Evolutionary conservation across 2,113 vertebrate species (phyloP), one percentile per base, ranked within the genome.

Genomic region (Sterna hirundo): DNA sequence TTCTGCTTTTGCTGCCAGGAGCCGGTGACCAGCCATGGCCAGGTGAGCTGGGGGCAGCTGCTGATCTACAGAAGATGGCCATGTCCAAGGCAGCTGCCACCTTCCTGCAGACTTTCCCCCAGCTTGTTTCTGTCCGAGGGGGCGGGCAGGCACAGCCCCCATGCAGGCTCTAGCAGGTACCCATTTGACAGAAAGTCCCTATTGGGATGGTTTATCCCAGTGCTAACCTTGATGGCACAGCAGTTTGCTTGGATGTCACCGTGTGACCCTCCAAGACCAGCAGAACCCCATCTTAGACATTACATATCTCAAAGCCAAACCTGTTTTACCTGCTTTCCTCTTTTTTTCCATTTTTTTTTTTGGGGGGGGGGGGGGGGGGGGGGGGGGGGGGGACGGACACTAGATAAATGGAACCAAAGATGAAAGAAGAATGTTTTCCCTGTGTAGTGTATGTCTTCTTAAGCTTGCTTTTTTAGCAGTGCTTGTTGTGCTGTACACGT

Each of bases 91-190:
- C 34, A 61, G 20, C 1, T 49, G 21, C 16, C 7, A 1, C 23
- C 38, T 72, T 49, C n/a, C 38, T 29, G 34, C 44, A 71, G 66
- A 29, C 19, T 32, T 71, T 4, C 3, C 10, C 11, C 6, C 2
- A 14, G 7, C 34, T 44, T 34, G 8, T n/a, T 75, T 83, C 60
- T 69, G n/a, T 40, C 14, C 15, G 30, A 38, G 0, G 1, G 13
- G 42, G 40, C 1, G 4, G 51, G 61, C 15, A 71, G 42, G 14
- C 40, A 55, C 27, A 83, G 66, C 15, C 4, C 11, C 34, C 42
- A 13, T 0, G 1, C 23, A 55, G 44, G 17, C 22, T 55, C 38
- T n/a, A 30, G 21, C 8, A 61, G 7, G 18, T 13, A 29, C 8
- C n/a, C 15, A 5, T 44, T 34, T 0, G 3, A 49, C n/a, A 83